Percentiles rank a stretch among this genome's conserved stretches.
phyloP scores from a whole-genome alignment of 2,797 vertebrate species.

The Petrocephalus sullivani region DNA sequence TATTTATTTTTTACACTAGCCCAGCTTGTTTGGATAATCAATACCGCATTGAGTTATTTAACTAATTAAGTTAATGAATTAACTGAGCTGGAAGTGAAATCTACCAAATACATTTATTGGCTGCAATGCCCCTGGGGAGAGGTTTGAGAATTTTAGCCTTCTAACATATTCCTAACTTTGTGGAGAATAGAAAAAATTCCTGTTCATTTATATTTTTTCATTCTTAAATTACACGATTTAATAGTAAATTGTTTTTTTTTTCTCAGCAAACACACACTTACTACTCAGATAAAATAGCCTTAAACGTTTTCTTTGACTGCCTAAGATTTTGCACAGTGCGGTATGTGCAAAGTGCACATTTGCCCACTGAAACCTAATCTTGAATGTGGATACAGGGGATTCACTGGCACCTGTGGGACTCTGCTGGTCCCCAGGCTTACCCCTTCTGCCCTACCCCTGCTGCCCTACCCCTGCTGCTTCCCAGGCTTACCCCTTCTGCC shows the following conservation, averaged over 20 bases:
- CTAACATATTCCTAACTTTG: neutral
- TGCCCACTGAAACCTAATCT: neutral
- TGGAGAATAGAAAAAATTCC: neutral
- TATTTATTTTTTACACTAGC: neutral
- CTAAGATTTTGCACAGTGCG: neutral
- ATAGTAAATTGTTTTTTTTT: neutral
- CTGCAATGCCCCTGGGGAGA: neutral
- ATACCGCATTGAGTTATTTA: neutral
- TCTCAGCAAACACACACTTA: neutral
- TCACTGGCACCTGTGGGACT: neutral
- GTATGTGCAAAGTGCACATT: neutral
- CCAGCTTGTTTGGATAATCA: neutral
- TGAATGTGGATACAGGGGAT: neutral
- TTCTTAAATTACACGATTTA: neutral
- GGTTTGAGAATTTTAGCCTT: neutral
- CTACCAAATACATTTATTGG: too few species aligned
- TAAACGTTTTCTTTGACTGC: neutral
- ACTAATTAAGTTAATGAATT: neutral
- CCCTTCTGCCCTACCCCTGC: too few species aligned
- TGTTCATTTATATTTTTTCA: neutral
- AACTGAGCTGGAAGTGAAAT: neutral
- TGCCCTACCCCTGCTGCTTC: too few species aligned
- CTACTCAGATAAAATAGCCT: neutral
- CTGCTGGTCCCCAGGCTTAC: neutral
- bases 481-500: too few species aligned